Percentiles rank a stretch among this genome's conserved stretches.
phyloP scores from a whole-genome alignment of 2,797 vertebrate genomes.

The Pelobates cultripes region DNA sequence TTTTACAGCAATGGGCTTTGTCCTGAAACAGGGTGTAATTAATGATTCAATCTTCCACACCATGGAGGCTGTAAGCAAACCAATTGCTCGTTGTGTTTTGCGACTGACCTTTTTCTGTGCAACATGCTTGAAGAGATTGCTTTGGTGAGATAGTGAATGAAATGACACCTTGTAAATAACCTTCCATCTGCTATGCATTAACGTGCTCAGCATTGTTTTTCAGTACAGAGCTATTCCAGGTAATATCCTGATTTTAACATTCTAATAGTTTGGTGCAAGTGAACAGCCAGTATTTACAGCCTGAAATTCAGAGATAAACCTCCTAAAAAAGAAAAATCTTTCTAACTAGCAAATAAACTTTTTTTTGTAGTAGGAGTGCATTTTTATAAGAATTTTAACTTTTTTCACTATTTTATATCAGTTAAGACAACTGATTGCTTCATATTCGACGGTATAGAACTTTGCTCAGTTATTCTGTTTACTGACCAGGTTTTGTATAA shows the following conservation, averaged over 20 bases:
- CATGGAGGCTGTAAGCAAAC: conserved; percentile 55
- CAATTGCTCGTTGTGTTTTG: conserved; percentile 54
- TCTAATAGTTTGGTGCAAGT: conserved; percentile 41
- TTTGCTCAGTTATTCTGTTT: too few relatives aligned
- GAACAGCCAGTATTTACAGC: conserved; percentile 23
- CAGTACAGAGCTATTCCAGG: conserved; percentile 11
- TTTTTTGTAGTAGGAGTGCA: too few relatives aligned
- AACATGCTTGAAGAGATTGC: conserved; percentile 55
- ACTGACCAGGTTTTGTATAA: too few relatives aligned
- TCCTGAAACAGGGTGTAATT: conserved; percentile 51
- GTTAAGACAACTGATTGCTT: too few relatives aligned
- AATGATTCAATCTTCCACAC: conserved; percentile 56
- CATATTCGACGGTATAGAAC: too few relatives aligned
- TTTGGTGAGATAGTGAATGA: conserved; percentile 56
- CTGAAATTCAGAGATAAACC: conserved; percentile 49
- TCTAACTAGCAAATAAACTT: conserved; percentile 11
- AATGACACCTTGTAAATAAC: conserved; percentile 55
- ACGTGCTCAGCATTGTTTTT: conserved; percentile 43
- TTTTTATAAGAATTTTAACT: too few relatives aligned
- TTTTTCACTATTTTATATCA: too few relatives aligned
- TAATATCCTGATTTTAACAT: conserved; percentile 53
- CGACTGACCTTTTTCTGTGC: conserved; percentile 51
- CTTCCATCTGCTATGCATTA: conserved; percentile 53
- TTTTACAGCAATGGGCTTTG: conserved; percentile 45
- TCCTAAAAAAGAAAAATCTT: background rate